Evolutionary conservation across 2,888 invertebrate species (phyloP).

Genomic region (Lasius fuliginosus): DNA sequence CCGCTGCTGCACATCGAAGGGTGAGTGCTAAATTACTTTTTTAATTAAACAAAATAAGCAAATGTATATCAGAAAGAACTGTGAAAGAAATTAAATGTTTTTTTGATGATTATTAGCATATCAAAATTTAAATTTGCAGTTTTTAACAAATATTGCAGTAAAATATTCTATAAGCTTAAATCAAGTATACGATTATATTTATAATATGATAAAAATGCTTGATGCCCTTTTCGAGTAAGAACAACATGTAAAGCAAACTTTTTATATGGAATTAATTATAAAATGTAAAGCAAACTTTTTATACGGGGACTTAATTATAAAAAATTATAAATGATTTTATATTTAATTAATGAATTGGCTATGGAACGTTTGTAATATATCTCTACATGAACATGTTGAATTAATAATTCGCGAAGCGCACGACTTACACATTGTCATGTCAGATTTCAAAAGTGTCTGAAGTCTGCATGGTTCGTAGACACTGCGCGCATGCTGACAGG

Average conservation of each 20-base stretch:
- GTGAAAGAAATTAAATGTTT: background rate
- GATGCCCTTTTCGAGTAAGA: background rate
- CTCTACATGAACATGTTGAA: background rate
- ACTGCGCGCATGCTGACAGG: constrained; percentile 39
- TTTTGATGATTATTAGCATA: background rate
- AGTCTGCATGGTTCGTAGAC: background rate
- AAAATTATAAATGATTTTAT: background rate
- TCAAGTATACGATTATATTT: background rate
- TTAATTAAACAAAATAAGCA: background rate
- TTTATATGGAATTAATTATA: background rate
- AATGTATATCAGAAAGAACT: background rate
- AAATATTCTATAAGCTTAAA: background rate
- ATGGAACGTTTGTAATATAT: background rate
- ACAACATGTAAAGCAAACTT: background rate
- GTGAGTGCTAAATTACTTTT: constrained; percentile 24
- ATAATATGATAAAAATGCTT: background rate
- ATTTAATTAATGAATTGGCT: background rate
- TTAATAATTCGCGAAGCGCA: constrained; percentile 25
- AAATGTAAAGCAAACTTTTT: background rate
- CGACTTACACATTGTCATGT: constrained; percentile 25
- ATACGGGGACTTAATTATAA: background rate
- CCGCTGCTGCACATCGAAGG: background rate
- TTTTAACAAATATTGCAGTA: background rate
- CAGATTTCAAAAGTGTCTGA: constrained; percentile 21
- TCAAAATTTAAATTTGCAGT: background rate